Percentiles rank a stretch among this genome's conserved stretches.
phyloP scores from a whole-genome alignment of 2,797 vertebrate species.

The Pipistrellus kuhlii region DNA sequence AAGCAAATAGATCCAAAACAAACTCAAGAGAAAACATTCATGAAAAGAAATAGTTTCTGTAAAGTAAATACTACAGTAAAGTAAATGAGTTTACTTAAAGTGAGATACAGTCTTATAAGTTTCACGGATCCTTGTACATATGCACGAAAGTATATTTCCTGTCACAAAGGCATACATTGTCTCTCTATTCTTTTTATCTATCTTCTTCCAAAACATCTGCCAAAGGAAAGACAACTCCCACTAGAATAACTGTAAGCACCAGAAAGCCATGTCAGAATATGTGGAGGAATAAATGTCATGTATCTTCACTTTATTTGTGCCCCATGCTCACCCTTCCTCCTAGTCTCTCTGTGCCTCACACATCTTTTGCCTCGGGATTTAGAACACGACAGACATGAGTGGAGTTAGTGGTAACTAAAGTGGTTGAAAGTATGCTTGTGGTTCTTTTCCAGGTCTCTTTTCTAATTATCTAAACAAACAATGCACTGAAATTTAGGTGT shows the following conservation, averaged over 20 bases:
- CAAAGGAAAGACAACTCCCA: neutral
- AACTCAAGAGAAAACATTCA: neutral
- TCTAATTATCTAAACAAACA: constrained; percentile 21
- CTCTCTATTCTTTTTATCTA: neutral
- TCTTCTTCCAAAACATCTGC: neutral
- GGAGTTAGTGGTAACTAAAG: neutral
- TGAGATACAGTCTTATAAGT: neutral
- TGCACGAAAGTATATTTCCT: neutral
- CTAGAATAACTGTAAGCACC: neutral
- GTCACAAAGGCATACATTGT: neutral
- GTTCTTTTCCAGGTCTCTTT: neutral
- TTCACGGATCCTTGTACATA: neutral
- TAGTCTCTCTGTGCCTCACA: neutral
- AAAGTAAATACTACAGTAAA: neutral
- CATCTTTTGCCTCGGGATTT: neutral
- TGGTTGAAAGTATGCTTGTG: neutral
- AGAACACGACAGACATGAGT: neutral
- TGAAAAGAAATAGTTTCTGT: neutral
- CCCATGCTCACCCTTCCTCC: neutral
- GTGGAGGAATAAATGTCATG: neutral
- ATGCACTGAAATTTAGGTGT: neutral
- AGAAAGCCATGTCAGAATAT: neutral
- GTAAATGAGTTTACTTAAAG: constrained; percentile 6
- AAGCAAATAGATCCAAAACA: neutral
- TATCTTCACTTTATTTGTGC: neutral